phyloP scores from a whole-genome alignment of 2,113 vertebrate species.

The Sander vitreus region DNA sequence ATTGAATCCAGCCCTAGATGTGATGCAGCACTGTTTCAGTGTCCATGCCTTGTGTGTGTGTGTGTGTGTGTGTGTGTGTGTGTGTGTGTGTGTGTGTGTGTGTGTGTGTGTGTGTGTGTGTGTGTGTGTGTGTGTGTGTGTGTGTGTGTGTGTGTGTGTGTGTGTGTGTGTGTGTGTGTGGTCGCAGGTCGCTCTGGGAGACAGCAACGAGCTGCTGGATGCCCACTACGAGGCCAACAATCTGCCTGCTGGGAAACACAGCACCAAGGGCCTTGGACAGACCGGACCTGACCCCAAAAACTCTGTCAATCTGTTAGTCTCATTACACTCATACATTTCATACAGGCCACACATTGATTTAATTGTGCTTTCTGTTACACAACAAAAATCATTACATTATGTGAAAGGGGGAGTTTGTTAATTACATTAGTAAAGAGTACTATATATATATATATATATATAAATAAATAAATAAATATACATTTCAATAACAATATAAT shows the following conservation, averaged over 20 bases:
- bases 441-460: not conserved
- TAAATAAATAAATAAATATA: not conserved
- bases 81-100: slow-evolving; percentile 19
- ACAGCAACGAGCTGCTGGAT: slow-evolving; percentile 87
- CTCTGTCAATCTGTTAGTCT: slow-evolving; percentile 85
- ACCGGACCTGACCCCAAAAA: slow-evolving; percentile 84
- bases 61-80: slow-evolving; percentile 34
- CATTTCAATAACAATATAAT: not conserved
- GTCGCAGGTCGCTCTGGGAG: slow-evolving; percentile 90
- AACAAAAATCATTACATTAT: slow-evolving; percentile 1
- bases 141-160: too few species aligned
- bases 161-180: slow-evolving; percentile 21
- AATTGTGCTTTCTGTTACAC: not conserved
- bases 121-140: too few species aligned
- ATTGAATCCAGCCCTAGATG: not conserved
- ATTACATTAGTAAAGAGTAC: not conserved
- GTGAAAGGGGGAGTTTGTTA: not conserved
- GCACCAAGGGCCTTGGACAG: slow-evolving; percentile 92
- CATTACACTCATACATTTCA: slow-evolving; percentile 8
- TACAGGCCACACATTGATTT: not conserved
- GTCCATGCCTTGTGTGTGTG: not conserved
- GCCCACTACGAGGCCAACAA: slow-evolving; percentile 86
- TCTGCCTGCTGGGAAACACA: slow-evolving; percentile 87
- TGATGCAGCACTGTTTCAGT: not conserved
- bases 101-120: too few species aligned